Evolutionary conservation across 2,888 invertebrate genomes (phyloP).

Genomic region (Elegia similella): DNA sequence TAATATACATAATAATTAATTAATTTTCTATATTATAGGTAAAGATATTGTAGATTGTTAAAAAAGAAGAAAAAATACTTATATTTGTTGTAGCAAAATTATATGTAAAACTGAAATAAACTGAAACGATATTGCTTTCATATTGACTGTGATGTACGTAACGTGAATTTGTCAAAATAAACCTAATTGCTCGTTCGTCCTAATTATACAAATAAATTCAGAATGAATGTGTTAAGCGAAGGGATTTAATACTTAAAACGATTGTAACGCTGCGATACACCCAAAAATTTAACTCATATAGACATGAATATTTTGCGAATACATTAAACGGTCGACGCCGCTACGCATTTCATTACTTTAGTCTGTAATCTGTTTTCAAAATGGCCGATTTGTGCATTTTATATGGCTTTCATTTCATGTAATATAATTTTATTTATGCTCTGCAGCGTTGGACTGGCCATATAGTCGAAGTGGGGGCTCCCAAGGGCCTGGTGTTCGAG

Average conservation of each 20-base stretch:
- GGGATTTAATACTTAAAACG: conserved; percentile 15
- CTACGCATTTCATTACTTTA: conserved; percentile 13
- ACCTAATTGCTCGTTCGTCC: background rate
- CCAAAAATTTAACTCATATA: conserved; percentile 4
- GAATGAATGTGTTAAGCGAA: conserved; percentile 2
- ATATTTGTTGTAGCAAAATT: no score
- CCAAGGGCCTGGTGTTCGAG: no score
- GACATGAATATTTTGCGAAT: conserved; percentile 10
- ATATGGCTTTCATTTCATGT: conserved; percentile 39
- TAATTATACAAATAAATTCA: conserved; percentile 12
- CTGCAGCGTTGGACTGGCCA: background rate
- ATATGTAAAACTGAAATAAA: no score
- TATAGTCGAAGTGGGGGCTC: no score
- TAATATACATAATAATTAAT: no score
- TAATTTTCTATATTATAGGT: no score
- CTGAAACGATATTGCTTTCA: no score
- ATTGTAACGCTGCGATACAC: conserved; percentile 8
- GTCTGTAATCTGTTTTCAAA: conserved; percentile 8
- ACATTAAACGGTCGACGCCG: conserved; percentile 1
- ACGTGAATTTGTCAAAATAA: background rate
- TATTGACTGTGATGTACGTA: no score
- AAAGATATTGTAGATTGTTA: no score
- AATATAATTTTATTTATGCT: background rate
- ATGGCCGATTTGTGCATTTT: conserved; percentile 18
- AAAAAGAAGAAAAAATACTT: no score